Base-by-base conservation (phyloP, 1,140 invertebrate genomes). In the Drosophila auraria region DNA sequence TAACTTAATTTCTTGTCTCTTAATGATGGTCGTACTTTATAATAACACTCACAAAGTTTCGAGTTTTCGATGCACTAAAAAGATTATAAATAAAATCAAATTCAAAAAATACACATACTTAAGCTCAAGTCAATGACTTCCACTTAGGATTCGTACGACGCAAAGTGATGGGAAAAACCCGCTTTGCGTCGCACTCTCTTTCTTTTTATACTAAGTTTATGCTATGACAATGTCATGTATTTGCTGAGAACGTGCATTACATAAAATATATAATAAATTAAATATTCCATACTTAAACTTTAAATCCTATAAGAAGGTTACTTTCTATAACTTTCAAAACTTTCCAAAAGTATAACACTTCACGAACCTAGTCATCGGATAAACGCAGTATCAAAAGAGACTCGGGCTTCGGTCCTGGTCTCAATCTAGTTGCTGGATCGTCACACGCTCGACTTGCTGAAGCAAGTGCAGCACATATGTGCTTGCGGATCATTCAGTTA, bases 401-500 rank as follows among this genome's bases (percentile, higher is more conserved):
- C 33, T 36, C 33, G 9, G 33, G 53, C 12, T 14, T 4, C 33
- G 8, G 33, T 36, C 33, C 33, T 56, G 54, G 33, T 56, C 54
- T 23, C 33, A 56, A 56, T 36, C 33, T 38, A 23, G 53, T 36
- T 56, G 20, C 53, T 56, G 53, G 11, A 56, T 38, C 33, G 53
- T 38, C 53, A 23, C 33, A 38, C 53, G 12, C 53, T 56, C 53
- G 36, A 56, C 53, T 38, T 33, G 17, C 53, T 56, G 14, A 56
- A 9, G 54, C 54, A 56, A 56, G 54, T 56, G 54, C 33, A 56
- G 38, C 33, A 56, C 33, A 38, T 54, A 36, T 38, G 33, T n/a
- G 54, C 8, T 25, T 38, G 33, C 33, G 23, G 36, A 56, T 56
- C 33, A 23, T 38, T 56, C 20, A 40, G 33, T 56, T 38, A 38